A percentile compares a stretch with the other conserved stretches of the same genome.
These are phyloP conservation scores for Mactra quadrangularis DNA, from an alignment of 1,140 invertebrate species.

Conservation along the genomic window DNA sequence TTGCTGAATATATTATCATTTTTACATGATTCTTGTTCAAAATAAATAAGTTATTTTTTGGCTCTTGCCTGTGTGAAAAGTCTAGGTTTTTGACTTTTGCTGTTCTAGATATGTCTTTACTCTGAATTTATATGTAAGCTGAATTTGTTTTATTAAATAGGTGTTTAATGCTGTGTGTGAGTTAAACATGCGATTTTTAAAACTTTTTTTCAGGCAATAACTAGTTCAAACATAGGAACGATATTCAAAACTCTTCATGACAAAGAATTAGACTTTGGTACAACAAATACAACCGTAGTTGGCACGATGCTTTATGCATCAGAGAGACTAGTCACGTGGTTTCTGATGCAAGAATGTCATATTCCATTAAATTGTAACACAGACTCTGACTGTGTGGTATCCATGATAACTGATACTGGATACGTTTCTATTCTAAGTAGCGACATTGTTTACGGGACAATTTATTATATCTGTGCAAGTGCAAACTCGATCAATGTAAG, in stretches of 20 bases:
- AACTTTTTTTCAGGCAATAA: background rate
- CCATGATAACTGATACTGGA: conserved; percentile 7
- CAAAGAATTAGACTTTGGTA: conserved; percentile 13
- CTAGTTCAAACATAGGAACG: background rate
- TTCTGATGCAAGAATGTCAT: conserved; percentile 53
- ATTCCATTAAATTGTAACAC: background rate
- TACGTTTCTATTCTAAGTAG: too few relatives aligned
- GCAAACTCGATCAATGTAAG: background rate
- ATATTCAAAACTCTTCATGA: background rate
- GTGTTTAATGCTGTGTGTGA: too few relatives aligned
- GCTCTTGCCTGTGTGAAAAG: background rate
- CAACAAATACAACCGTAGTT: background rate
- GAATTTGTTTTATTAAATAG: too few relatives aligned
- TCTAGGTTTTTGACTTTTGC: too few relatives aligned
- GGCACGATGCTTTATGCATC: conserved; percentile 25
- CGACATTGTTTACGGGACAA: too few relatives aligned
- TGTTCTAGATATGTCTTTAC: too few relatives aligned
- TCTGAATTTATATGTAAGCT: too few relatives aligned
- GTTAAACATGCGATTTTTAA: too few relatives aligned
- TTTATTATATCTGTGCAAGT: background rate
- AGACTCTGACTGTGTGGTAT: conserved; percentile 26
- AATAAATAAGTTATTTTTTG: too few relatives aligned
- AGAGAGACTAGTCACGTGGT: conserved; percentile 61
- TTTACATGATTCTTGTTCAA: too few relatives aligned
- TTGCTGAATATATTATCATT: too few relatives aligned